Evolutionary conservation across 2,888 invertebrate genomes (phyloP), one percentile per base, ranked within the genome.

Genomic region (Drosophila atroscutellata): DNA sequence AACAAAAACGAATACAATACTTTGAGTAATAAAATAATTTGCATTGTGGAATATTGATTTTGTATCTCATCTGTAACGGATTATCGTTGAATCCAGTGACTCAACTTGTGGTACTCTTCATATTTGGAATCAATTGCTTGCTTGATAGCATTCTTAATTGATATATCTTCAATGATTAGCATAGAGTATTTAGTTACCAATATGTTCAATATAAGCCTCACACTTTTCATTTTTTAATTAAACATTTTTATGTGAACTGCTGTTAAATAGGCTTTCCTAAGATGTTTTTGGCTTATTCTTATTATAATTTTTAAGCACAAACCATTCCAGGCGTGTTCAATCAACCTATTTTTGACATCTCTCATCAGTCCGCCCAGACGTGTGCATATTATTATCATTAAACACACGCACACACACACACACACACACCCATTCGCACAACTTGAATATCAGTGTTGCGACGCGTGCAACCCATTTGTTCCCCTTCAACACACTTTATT

Each of bases 401-500:
- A 57, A 51, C 39, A 36, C 42, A n/a, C n/a, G n/a, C n/a, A n/a
- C n/a, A n/a, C n/a, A n/a, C n/a, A n/a, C n/a, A n/a, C n/a, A n/a
- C n/a, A n/a, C n/a, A n/a, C n/a, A n/a, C n/a, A n/a, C n/a, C n/a
- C n/a, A 28, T 7, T 9, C 15, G 13, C 37, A 28, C 24, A 37
- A 32, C n/a, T 18, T 28, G 49, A 47, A 37, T 45, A 37, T n/a
- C 58, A 45, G 42, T 26, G 36, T 30, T 47, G 51, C 45, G 39
- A 18, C 58, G 55, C 70, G 60, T 51, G 45, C 20, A 47, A 24
- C 52, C 30, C 47, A 52, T 15, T 28, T 42, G 20, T 61, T 55
- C 47, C 58, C 54, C 64, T 58, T 68, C 66, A 78, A 73, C 70
- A 60, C 59, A 81, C 57, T 77, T 75, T 83, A 86, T 88, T 83